Conservation (phyloP, 64 coral and sea anemone species). For the Stichodactyla helianthus region DNA sequence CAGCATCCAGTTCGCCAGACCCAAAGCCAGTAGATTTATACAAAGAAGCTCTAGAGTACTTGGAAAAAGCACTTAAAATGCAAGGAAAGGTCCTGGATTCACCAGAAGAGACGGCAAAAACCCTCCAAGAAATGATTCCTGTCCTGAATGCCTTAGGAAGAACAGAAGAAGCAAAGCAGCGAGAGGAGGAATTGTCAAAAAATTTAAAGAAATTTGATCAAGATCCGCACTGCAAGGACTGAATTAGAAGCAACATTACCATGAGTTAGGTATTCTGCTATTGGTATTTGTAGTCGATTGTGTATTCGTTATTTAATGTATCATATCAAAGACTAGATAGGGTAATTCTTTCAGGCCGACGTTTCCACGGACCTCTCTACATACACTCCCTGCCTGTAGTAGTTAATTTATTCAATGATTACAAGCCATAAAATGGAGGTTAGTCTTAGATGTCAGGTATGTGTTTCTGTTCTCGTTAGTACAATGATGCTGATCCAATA, state of each 20-base stretch:
- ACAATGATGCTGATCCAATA: too few species aligned
- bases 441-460: too few species aligned
- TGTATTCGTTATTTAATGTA: too few species aligned
- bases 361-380: too few species aligned
- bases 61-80: conserved; percentile 21
- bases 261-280: too few species aligned
- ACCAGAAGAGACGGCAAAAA: conserved; percentile 2
- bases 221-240: not conserved
- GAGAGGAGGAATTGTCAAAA: not conserved
- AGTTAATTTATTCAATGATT: too few species aligned
- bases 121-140: not conserved
- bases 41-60: not conserved
- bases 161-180: not conserved
- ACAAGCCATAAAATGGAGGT: too few species aligned
- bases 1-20: not conserved
- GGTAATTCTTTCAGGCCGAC: too few species aligned
- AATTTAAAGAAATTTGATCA: not conserved
- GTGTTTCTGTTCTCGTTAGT: too few species aligned
- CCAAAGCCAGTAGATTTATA: not conserved
- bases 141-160: not conserved
- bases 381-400: too few species aligned
- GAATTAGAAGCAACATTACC: not conserved
- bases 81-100: conserved; percentile 25
- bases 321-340: too few species aligned
- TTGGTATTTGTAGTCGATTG: too few species aligned